These are phyloP conservation scores for Myrmecobius fasciatus DNA, from an alignment of 2,113 vertebrate genomes.

Conservation along the genomic window DNA sequence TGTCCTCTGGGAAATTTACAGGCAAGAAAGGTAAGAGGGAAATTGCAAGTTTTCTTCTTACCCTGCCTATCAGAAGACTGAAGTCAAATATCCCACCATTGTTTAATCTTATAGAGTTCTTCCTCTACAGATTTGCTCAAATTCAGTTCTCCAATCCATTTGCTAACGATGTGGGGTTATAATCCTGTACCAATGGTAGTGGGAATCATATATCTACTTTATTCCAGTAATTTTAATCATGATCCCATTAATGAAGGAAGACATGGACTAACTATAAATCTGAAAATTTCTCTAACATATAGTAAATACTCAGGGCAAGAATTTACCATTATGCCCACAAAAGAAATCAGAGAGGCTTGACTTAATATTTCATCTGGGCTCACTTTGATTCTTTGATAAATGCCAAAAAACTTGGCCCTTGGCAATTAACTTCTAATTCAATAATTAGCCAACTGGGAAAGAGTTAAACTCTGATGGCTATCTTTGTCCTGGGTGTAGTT, in stretches of 20 bases:
- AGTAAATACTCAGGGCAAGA: conserved; percentile 71
- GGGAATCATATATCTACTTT: conserved; percentile 61
- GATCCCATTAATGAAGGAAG: conserved; percentile 63
- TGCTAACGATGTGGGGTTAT: conserved; percentile 8
- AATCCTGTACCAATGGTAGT: conserved; percentile 33
- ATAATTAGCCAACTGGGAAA: conserved; percentile 80
- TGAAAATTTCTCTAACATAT: conserved; percentile 60
- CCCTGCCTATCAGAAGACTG: conserved; percentile 6
- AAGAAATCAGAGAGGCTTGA: conserved; percentile 58
- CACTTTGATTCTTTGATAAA: conserved; percentile 57
- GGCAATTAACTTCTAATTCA: conserved; percentile 81
- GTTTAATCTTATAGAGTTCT: conserved; percentile 1
- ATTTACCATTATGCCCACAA: conserved; percentile 63
- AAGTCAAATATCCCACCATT: conserved; percentile 26
- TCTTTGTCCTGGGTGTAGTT: conserved; percentile 72
- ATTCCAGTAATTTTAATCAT: conserved; percentile 72
- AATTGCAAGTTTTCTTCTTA: conserved; percentile 6
- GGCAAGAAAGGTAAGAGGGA: conserved; percentile 3
- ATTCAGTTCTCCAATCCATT: background rate
- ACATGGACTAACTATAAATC: conserved; percentile 59
- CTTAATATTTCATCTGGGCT: conserved; percentile 72
- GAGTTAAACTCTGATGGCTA: conserved; percentile 71
- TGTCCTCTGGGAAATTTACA: background rate
- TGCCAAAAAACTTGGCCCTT: conserved; percentile 34
- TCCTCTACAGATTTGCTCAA: conserved; percentile 26